phyloP scores from a whole-genome alignment of 2,113 vertebrate species.

The Pseudois nayaur region DNA sequence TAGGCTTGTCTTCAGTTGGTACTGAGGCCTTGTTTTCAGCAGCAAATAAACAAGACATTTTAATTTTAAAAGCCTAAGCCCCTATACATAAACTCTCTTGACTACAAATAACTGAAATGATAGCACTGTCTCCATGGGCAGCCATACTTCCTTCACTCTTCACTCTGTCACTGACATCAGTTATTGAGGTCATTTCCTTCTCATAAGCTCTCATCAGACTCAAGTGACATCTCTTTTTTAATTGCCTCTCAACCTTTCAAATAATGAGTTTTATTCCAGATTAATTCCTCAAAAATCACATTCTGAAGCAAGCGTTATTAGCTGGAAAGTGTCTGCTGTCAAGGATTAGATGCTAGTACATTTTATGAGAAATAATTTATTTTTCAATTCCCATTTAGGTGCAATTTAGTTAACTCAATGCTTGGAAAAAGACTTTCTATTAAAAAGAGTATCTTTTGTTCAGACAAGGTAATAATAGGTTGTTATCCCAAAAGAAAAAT shows the following conservation, averaged over 20 bases:
- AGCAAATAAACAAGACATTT: not conserved
- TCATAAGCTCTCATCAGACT: constrained; percentile 3
- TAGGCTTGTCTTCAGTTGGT: not conserved
- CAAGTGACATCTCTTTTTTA: constrained; percentile 21
- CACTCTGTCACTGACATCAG: not conserved
- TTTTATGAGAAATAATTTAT: constrained; percentile 30
- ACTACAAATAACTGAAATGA: constrained; percentile 31
- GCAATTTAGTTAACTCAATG: not conserved
- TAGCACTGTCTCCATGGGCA: not conserved
- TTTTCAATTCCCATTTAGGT: constrained; percentile 18
- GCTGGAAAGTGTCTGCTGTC: not conserved
- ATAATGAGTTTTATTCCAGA: constrained; percentile 21
- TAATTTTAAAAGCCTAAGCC: constrained; percentile 28
- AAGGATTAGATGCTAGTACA: not conserved
- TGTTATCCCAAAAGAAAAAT: constrained; percentile 12
- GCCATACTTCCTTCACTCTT: constrained; percentile 8
- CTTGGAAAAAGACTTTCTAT: constrained; percentile 15
- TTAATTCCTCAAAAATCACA: constrained; percentile 30
- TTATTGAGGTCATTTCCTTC: constrained; percentile 25
- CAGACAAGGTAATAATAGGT: not conserved
- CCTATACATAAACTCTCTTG: not conserved
- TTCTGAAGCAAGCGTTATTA: constrained; percentile 41
- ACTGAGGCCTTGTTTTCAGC: not conserved
- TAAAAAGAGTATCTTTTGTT: constrained; percentile 16
- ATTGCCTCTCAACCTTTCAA: constrained; percentile 30